These are phyloP conservation scores for Dasypogon diadema DNA, from an alignment of 2,888 invertebrate species.

Conservation along the genomic window DNA sequence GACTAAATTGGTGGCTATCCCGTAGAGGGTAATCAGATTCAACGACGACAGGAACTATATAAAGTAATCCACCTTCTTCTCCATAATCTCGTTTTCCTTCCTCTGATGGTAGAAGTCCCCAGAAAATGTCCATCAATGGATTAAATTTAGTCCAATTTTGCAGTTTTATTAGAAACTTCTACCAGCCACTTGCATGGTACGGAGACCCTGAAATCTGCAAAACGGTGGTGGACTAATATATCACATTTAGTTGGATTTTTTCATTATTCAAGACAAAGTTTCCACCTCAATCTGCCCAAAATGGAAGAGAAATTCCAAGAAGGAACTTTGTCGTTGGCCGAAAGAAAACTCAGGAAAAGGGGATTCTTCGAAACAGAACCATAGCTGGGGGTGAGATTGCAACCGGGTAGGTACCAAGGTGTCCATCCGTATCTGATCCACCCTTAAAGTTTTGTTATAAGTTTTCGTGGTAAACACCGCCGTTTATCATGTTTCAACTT, in stretches of 20 bases:
- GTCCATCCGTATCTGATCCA: neutral
- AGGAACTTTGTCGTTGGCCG: neutral
- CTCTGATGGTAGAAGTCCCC: too few relatives aligned
- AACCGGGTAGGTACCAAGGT: neutral
- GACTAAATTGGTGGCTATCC: too few relatives aligned
- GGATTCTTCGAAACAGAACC: neutral
- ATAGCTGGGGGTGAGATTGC: neutral
- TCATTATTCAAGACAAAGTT: neutral
- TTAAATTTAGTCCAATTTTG: slow-evolving; percentile 19
- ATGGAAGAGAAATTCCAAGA: neutral
- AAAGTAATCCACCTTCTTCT: too few relatives aligned
- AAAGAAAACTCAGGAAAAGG: neutral
- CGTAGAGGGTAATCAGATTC: too few relatives aligned
- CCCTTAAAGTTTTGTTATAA: neutral
- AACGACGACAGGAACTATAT: too few relatives aligned
- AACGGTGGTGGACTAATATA: neutral
- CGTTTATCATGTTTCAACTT: neutral
- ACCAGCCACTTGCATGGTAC: neutral
- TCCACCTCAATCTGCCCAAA: neutral
- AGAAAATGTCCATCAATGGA: slow-evolving; percentile 5
- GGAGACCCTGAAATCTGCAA: neutral
- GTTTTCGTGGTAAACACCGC: neutral
- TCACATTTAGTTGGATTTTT: neutral
- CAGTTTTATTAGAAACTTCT: slow-evolving; percentile 8
- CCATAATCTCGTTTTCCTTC: too few relatives aligned